Percentiles rank a stretch among this genome's conserved stretches.
These are phyloP conservation scores for Falco punctatus DNA, from an alignment of 2,113 vertebrate species.

Conservation along the genomic window DNA sequence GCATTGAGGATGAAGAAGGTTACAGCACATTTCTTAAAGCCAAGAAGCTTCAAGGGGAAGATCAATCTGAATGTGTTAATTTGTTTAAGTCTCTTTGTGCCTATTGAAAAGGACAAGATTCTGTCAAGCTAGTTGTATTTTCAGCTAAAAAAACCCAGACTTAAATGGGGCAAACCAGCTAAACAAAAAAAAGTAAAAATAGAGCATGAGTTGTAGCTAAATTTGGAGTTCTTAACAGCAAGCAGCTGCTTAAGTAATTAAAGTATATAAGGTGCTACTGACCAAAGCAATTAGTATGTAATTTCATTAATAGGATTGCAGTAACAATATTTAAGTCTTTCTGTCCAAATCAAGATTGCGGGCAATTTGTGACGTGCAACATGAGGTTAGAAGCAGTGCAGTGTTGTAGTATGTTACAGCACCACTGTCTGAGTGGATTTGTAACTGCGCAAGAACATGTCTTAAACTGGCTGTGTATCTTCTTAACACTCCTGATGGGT, in stretches of 20 bases:
- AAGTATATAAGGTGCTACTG: constrained; percentile 24
- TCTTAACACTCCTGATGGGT: not conserved
- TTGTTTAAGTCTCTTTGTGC: not conserved
- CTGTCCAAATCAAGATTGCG: constrained; percentile 39
- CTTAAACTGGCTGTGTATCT: not conserved
- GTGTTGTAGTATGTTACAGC: not conserved
- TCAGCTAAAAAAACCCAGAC: not conserved
- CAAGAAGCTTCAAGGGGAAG: constrained; percentile 2
- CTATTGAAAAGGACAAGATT: constrained; percentile 7
- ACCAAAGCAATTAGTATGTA: constrained; percentile 49
- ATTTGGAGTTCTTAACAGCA: constrained; percentile 37
- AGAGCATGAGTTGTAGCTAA: not conserved
- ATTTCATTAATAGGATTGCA: constrained; percentile 50
- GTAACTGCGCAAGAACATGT: not conserved
- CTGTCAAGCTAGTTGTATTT: not conserved
- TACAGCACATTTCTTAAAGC: not conserved
- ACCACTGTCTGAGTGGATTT: constrained; percentile 13
- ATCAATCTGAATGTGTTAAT: constrained; percentile 12
- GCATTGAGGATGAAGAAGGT: not conserved
- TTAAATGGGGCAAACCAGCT: constrained; percentile 5
- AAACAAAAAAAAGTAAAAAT: not conserved
- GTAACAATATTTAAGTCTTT: constrained; percentile 52
- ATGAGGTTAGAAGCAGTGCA: not conserved
- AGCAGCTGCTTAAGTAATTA: constrained; percentile 28
- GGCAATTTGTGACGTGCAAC: not conserved